These are phyloP conservation scores for Sipha maydis DNA, from an alignment of 2,888 invertebrate genomes.

Conservation along the genomic window DNA sequence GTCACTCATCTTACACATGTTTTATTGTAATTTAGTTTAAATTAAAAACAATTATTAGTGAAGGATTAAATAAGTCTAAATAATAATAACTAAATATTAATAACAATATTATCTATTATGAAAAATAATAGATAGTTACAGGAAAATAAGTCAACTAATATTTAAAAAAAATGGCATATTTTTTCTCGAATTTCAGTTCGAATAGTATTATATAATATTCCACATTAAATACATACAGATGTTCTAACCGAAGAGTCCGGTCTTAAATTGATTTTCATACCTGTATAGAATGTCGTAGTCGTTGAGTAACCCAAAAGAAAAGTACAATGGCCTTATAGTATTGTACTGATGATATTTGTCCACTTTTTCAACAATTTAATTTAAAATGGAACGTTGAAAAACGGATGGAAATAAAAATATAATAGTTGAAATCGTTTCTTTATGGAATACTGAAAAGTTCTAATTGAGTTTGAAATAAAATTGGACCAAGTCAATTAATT, in stretches of 20 bases:
- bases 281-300: not conserved
- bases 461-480: not conserved
- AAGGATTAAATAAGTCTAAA: no score
- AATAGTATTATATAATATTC: not conserved
- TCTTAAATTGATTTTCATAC: not conserved
- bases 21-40: no score
- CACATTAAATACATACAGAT: not conserved
- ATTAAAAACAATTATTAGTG: no score
- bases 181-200: not conserved
- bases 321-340: not conserved
- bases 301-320: not conserved
- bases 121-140: not conserved
- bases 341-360: not conserved
- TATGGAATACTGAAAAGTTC: not conserved
- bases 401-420: not conserved
- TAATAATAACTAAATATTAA: no score
- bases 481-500: not conserved
- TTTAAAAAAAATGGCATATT: not conserved
- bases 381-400: not conserved
- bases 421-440: not conserved
- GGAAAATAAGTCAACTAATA: not conserved
- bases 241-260: not conserved
- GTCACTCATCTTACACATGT: no score
- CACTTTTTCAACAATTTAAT: not conserved
- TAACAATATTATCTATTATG: not conserved